Evolutionary conservation across 1,140 invertebrate genomes (phyloP), one percentile per base, ranked within the genome.

Genomic region (Drosophila mayri): DNA sequence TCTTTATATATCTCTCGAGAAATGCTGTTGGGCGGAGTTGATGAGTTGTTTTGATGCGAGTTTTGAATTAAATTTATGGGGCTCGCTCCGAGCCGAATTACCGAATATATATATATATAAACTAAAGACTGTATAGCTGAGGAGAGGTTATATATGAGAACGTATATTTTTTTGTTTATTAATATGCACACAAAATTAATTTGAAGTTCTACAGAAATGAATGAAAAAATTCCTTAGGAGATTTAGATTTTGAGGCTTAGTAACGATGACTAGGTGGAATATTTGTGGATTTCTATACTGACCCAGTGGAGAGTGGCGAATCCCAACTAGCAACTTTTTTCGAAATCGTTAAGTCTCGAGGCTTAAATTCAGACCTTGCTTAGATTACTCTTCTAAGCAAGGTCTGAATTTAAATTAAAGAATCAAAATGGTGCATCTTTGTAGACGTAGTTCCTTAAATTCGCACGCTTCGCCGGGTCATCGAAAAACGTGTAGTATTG

Each of bases 401-500:
- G n/a, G n/a, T n/a, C n/a, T n/a, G n/a, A n/a, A n/a, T n/a, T n/a
- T n/a, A n/a, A 47, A n/a, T 9, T 3, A 22, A 43, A n/a, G 25
- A 25, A 25, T 25, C 25, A 4, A 25, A 4, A 3, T 6, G n/a
- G 16, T 9, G 8, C 9, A 5, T 41, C 9, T 18, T 41, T 4
- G 9, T 10, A n/a, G n/a, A n/a, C n/a, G n/a, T n/a, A n/a, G 93
- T 96, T 97, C 52, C 95, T 95, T 87, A 99, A 94, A 93, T 95
- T 96, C 79, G 95, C 94, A 92, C 98, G 95, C 85, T 96, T 96
- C 65, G 93, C 93, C 74, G 96, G 96, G 94, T 98, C 97, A 93
- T 99, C 98, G 92, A 99, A 98, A 75, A 98, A 91, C 30, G 94
- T 94, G 93, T 98, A 99, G 94, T 98, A 99, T 94, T 98, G 97